Percentiles rank a stretch among this genome's conserved stretches.
Evolutionary conservation across 2,797 vertebrate genomes (phyloP).

Genomic region (Sebastes hubbsi): DNA sequence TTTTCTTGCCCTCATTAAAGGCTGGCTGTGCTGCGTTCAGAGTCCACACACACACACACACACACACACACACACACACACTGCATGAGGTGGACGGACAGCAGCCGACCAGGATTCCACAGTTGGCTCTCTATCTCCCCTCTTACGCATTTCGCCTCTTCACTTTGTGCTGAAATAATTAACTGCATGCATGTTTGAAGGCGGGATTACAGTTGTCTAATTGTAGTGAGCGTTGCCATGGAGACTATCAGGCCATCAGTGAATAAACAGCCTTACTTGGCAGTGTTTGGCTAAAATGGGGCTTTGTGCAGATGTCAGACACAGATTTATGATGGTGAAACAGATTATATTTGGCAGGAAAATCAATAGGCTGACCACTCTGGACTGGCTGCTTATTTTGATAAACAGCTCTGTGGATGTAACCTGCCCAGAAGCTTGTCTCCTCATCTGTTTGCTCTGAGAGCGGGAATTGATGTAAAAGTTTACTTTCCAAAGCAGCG

Average conservation of each 20-base stretch:
- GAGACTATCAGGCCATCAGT: conserved; percentile 92
- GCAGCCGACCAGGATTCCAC: conserved; percentile 80
- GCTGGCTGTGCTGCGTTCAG: conserved; percentile 20
- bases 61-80: conserved; percentile 7
- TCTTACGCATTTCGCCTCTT: conserved; percentile 76
- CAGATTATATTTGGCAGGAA: conserved; percentile 91
- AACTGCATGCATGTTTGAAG: conserved; percentile 89
- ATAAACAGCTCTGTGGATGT: conserved; percentile 88
- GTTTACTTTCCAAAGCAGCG: conserved; percentile 67
- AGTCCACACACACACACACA: not conserved
- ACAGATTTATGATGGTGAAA: conserved; percentile 93
- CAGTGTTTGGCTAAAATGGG: conserved; percentile 90
- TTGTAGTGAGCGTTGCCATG: conserved; percentile 95
- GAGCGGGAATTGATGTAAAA: conserved; percentile 83
- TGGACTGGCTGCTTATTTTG: conserved; percentile 86
- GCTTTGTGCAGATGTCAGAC: conserved; percentile 93
- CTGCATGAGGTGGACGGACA: conserved; percentile 54
- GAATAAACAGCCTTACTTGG: conserved; percentile 92
- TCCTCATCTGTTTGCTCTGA: conserved; percentile 81
- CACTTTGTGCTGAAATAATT: conserved; percentile 90
- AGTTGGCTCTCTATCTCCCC: conserved; percentile 81
- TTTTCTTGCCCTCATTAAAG: conserved; percentile 57
- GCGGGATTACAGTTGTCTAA: conserved; percentile 94
- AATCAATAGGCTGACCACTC: conserved; percentile 89
- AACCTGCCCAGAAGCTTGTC: conserved; percentile 83